These are phyloP conservation scores for Leptarthrus brevirostris DNA, from an alignment of 2,888 invertebrate genomes.

Conservation along the genomic window DNA sequence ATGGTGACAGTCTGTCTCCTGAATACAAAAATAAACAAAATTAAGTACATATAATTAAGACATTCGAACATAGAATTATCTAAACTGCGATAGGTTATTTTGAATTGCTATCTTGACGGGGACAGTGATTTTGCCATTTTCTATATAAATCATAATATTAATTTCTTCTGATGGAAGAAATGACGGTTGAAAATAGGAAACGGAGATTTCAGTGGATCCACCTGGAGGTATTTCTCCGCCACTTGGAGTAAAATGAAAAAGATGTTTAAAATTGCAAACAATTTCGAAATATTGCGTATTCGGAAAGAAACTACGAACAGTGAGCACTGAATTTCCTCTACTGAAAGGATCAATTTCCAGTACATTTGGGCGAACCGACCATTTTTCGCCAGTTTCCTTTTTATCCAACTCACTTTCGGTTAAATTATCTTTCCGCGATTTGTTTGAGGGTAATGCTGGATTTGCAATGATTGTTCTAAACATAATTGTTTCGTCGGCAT, in stretches of 20 bases:
- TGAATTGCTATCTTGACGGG: conserved; percentile 59
- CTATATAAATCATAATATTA: conserved; percentile 60
- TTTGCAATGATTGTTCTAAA: conserved; percentile 61
- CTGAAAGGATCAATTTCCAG: too few relatives aligned
- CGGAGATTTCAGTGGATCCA: conserved; percentile 27
- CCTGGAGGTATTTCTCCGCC: conserved; percentile 52
- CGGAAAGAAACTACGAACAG: conserved; percentile 58
- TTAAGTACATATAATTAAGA: conserved; percentile 10
- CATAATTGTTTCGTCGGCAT: conserved; percentile 64
- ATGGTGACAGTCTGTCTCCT: too few relatives aligned
- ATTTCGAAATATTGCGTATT: conserved; percentile 62
- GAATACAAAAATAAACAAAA: neutral
- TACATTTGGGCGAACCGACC: conserved; percentile 60
- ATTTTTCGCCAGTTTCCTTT: conserved; percentile 58
- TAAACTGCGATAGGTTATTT: neutral
- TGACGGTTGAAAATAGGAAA: neutral
- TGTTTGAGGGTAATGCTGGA: neutral
- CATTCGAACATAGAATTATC: neutral
- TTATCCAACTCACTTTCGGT: conserved; percentile 55
- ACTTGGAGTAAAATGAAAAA: conserved; percentile 60
- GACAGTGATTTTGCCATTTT: conserved; percentile 62
- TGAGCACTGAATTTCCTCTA: conserved; percentile 57
- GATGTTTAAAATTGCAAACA: conserved; percentile 58
- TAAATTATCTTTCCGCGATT: conserved; percentile 59
- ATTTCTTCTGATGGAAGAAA: conserved; percentile 55